Conservation (phyloP, 2,797 vertebrate genomes). For the Alauda arvensis region DNA sequence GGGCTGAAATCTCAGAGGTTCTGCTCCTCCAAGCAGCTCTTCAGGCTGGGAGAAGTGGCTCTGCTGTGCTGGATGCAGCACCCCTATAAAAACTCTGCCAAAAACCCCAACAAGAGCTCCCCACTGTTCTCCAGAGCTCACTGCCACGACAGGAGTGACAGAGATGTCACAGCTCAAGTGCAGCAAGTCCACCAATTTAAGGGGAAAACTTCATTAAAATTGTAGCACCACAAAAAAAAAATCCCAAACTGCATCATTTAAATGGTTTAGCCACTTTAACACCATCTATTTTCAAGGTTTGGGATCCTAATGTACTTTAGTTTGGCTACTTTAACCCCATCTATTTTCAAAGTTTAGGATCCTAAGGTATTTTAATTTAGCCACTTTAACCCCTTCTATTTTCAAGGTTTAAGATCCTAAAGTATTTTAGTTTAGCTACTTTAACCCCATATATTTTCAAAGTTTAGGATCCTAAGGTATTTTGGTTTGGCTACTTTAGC, state of each 20-base stretch:
- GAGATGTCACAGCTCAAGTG: background rate
- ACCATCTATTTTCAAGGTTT: too few relatives aligned
- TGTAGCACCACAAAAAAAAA: too few relatives aligned
- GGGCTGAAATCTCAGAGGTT: background rate
- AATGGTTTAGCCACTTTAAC: background rate
- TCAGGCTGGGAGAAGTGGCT: background rate
- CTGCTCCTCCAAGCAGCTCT: background rate
- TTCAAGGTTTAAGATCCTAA: too few relatives aligned
- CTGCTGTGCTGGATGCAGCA: background rate
- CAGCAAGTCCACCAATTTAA: background rate
- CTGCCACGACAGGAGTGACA: background rate
- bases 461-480: too few relatives aligned
- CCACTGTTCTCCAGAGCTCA: background rate
- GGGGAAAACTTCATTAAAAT: background rate
- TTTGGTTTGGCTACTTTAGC: too few relatives aligned
- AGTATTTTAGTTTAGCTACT: too few relatives aligned
- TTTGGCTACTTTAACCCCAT: too few relatives aligned
- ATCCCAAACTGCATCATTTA: background rate
- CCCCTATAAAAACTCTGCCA: background rate
- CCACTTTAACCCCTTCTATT: too few relatives aligned
- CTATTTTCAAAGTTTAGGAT: too few relatives aligned
- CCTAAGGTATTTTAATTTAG: background rate
- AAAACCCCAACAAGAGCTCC: rapidly evolving
- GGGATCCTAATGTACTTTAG: too few relatives aligned
- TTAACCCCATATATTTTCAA: too few relatives aligned